Conservation (phyloP, 2,797 vertebrate genomes). For the Squalus acanthias region DNA sequence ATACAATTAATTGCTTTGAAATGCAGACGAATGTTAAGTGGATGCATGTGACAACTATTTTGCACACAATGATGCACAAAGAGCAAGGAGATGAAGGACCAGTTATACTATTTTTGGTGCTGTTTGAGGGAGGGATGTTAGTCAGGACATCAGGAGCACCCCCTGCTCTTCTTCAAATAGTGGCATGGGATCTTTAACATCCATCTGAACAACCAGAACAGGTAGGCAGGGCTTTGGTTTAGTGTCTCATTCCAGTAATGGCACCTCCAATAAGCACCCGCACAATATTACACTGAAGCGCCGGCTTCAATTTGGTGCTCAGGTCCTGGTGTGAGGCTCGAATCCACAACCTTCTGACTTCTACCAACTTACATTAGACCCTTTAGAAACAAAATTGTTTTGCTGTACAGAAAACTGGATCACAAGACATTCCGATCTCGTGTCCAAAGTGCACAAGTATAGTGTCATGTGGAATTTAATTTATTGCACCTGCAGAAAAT, state of each 20-base stretch:
- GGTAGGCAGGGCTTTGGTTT: not conserved
- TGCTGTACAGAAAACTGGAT: not conserved
- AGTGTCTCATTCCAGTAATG: too few species aligned
- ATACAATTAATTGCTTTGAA: not conserved
- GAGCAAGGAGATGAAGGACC: not conserved
- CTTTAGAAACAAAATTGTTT: not conserved
- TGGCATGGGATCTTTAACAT: not conserved
- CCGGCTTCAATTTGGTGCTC: not conserved
- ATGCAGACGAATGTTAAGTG: not conserved
- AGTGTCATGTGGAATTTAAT: not conserved
- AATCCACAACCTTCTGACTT: not conserved
- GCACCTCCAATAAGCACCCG: not conserved
- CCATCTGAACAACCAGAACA: not conserved
- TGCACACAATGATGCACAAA: not conserved
- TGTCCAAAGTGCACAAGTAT: not conserved
- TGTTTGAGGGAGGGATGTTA: not conserved
- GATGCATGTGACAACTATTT: not conserved
- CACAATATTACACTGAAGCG: not conserved
- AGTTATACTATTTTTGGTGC: not conserved
- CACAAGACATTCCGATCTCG: constrained; percentile 2
- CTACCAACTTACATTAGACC: not conserved
- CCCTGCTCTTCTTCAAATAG: not conserved
- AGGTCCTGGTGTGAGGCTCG: not conserved
- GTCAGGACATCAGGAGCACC: too few species aligned
- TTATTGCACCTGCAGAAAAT: not conserved